Percentiles rank a stretch among this genome's conserved stretches.
Conservation (phyloP, 2,888 invertebrate species). For the Lithosia quadra region DNA sequence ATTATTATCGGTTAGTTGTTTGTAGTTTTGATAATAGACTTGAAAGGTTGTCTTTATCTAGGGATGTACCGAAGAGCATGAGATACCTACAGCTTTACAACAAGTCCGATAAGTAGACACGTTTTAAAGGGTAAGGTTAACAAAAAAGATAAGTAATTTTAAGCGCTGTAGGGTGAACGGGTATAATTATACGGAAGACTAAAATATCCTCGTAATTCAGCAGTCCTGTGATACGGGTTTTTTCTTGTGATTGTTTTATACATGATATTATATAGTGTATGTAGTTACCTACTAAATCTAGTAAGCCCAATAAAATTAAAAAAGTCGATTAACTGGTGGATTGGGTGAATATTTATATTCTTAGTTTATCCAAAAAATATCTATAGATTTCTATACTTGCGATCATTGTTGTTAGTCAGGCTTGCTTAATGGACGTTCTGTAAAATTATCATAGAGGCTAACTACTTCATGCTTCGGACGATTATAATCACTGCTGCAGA, state of each 20-base stretch:
- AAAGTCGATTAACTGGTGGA: too few species aligned
- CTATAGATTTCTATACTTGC: not conserved
- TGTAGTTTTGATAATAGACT: conserved; percentile 47
- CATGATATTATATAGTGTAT: too few species aligned
- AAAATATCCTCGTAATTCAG: not conserved
- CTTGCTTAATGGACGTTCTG: not conserved
- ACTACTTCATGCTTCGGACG: not conserved
- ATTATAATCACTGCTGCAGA: too few species aligned
- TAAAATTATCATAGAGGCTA: not conserved
- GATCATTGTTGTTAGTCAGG: not conserved
- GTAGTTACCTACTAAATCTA: not conserved
- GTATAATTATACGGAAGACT: conserved; percentile 25
- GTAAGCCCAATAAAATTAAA: not conserved
- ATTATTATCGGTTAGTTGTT: conserved; percentile 47
- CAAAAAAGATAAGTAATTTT: conserved; percentile 24
- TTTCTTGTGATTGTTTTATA: not conserved
- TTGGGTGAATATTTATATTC: too few species aligned
- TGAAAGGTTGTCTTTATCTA: conserved; percentile 42
- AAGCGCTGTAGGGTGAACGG: conserved; percentile 21
- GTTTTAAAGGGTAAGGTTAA: conserved; percentile 36
- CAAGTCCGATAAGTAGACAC: conserved; percentile 23
- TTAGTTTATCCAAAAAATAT: too few species aligned
- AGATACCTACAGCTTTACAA: conserved; percentile 11
- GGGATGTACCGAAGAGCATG: conserved; percentile 28
- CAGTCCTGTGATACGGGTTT: conserved; percentile 1